Evolutionary conservation across 2,113 vertebrate species (phyloP).

Genomic region (Petroica traversi): DNA sequence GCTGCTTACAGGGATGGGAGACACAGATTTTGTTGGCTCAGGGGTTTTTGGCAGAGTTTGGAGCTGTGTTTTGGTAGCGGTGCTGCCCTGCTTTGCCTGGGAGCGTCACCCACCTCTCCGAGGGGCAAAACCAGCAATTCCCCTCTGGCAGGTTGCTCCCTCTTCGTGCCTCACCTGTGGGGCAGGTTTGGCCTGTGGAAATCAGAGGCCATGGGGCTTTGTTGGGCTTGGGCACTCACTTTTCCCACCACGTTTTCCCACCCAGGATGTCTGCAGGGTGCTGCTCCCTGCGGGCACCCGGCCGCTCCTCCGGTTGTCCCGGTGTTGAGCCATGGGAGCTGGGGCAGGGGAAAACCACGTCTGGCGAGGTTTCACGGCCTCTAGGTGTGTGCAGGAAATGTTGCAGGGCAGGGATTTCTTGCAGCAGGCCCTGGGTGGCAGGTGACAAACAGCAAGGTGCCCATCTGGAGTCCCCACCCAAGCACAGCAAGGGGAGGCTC

Average conservation of each 20-base stretch:
- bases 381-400: not conserved
- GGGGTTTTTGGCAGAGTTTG: not conserved
- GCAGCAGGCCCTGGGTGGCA: not conserved
- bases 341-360: not conserved
- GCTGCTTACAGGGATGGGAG: not conserved
- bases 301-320: not conserved
- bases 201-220: not conserved
- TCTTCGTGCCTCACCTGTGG: not conserved
- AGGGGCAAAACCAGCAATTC: not conserved
- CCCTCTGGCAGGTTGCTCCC: not conserved
- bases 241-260: not conserved
- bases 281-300: not conserved
- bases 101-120: not conserved
- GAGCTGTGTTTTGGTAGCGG: not conserved
- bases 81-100: not conserved
- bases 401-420: slow-evolving; percentile 56
- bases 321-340: not conserved
- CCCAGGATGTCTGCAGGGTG: not conserved
- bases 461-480: not conserved
- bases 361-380: not conserved
- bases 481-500: not conserved
- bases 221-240: not conserved
- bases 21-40: fast-evolving
- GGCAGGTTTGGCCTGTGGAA: slow-evolving; percentile 40
- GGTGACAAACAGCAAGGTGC: not conserved